Conservation (phyloP, 2,113 vertebrate species). For the Hucho hucho region DNA sequence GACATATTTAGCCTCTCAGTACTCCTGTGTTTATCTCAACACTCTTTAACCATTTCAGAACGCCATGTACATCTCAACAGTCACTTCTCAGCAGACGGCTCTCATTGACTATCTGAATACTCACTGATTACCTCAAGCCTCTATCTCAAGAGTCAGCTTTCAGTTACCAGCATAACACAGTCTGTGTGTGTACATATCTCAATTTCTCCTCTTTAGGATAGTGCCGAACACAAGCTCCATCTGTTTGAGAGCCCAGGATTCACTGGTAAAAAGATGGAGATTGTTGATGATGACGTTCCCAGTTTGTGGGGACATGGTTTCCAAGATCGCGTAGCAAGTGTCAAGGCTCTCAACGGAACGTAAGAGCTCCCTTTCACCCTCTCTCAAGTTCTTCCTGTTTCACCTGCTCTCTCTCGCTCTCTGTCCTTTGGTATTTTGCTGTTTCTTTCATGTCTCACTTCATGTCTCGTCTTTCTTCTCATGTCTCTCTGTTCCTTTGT, state of each 20-base stretch:
- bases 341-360: slow-evolving; percentile 86
- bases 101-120: too few species aligned
- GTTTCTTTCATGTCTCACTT: neutral
- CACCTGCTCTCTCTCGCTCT: neutral
- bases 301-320: slow-evolving; percentile 93
- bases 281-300: slow-evolving; percentile 87
- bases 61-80: neutral
- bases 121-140: neutral
- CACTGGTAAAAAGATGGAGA: slow-evolving; percentile 89
- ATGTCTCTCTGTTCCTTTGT: neutral
- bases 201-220: slow-evolving; percentile 69
- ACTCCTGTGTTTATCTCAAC: neutral
- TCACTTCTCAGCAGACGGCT: too few species aligned
- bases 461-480: neutral
- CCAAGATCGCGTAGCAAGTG: slow-evolving; percentile 87
- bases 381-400: neutral
- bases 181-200: neutral
- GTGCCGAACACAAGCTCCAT: slow-evolving; percentile 86
- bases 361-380: slow-evolving; percentile 67
- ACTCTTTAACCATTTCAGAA: neutral
- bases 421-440: neutral
- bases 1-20: too few species aligned
- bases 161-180: neutral
- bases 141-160: neutral
- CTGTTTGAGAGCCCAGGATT: slow-evolving; percentile 85